Evolutionary conservation across 2,797 vertebrate species (phyloP), one percentile per base, ranked within the genome.

Genomic region (Sebastolobus altivelis): DNA sequence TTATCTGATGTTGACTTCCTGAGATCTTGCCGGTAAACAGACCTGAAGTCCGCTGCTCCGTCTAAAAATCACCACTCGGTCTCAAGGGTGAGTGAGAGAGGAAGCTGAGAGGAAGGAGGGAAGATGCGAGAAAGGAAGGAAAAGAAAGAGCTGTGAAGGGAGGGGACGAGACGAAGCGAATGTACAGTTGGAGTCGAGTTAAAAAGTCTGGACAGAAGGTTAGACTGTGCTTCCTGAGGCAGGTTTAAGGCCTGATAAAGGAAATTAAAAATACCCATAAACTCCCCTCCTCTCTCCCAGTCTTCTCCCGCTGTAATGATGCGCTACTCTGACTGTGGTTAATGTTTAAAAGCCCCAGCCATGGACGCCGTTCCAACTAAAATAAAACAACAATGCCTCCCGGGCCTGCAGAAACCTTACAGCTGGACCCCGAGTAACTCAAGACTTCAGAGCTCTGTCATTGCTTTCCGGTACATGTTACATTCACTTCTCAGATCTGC

Each of bases 1-100:
- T 95, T 94, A 95, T 95, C 93, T 93, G 92, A 94, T 94, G 88
- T 83, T 77, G 81, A 89, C 91, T 95, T 95, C 92, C 95, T 93
- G 93, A 93, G 87, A 88, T 89, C 80, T 84, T 75, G 82, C 87
- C 86, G 43, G 84, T 92, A 94, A 94, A 94, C 91, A 94, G 87
- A 91, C 84, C 87, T 83, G 82, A 79, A 89, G 84, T 80, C 82
- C 18, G 14, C 58, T 66, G 65, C 73, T 87, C 59, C n/a, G 60
- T 79, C 84, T 74, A 52, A 87, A 86, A 88, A 87, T 79, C 81
- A 82, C 77, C 79, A 72, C 69, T 35, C 9, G 66, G 81, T 82
- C 90, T 92, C 88, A 73, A 65, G 91, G 89, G 90, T 90, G 82
- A 88, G 73, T 77, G 73, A 80, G 84, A 90, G 85, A 88, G 89